Evolutionary conservation across 2,888 invertebrate genomes (phyloP), one percentile per base, ranked within the genome.

Genomic region (Polydesmus complanatus): DNA sequence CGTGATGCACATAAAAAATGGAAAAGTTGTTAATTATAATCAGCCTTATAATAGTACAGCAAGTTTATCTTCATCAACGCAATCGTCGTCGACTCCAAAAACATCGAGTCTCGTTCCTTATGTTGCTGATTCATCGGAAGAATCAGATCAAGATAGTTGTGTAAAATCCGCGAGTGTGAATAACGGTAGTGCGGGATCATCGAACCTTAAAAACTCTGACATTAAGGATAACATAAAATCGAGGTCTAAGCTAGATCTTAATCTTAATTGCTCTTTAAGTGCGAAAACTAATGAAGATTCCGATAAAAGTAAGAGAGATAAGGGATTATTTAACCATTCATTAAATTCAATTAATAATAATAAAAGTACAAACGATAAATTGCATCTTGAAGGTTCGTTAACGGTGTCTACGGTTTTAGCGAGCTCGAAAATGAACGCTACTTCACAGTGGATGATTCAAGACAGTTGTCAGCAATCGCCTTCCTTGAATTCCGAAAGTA

Each of bases 1-100:
- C 62, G 72, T 73, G 3, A 69, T 73, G 68, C 69, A 71, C 26
- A 73, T 73, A 26, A 72, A 70, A 61, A 66, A 72, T 64, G 72
- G 73, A 5, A 70, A 70, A 64, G 70, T 69, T 11, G 25, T 54
- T 14, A 60, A 50, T 47, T 55, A 23, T 53, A 52, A 62, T 61
- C 60, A 69, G 73, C 49, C 37, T 37, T 37, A 37, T 37, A 8
- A 5, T 37, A 37, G 37, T 14, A 8, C 37, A 14, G 37, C 37
- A 37, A n/a, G n/a, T n/a, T n/a, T n/a, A n/a, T 73, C 73, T 61
- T 73, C 74, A 27, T 14, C 37, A 8, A 14, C 37, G 5, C 5
- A 5, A 8, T 37, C 52, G 5, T 5, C 11, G 19, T n/a, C 5
- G 52, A n/a, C 19, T 3, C 52, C 5, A 51, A 23, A 23, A 8